Conservation (phyloP, 1,140 invertebrate species). For the Heterodera carotae region DNA sequence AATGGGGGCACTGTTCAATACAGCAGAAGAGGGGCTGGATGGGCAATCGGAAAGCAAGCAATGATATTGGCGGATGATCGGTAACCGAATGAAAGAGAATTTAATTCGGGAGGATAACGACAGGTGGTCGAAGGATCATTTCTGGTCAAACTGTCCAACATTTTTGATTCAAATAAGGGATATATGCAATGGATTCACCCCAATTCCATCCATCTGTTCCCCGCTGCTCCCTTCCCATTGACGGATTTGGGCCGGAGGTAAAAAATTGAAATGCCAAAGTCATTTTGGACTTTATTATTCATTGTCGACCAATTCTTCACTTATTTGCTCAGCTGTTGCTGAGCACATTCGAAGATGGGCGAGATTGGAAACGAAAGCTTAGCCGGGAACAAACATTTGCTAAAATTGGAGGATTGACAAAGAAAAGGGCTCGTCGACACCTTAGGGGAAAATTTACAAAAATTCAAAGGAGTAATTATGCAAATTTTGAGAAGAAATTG, state of each 20-base stretch:
- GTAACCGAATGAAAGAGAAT: neutral
- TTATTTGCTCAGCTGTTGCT: slow-evolving; percentile 13
- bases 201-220: neutral
- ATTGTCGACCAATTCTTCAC: neutral
- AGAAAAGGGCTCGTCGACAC: neutral
- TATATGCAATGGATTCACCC: no score
- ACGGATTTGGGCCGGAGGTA: neutral
- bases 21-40: no score
- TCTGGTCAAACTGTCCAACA: neutral
- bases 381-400: slow-evolving; percentile 1
- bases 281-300: neutral
- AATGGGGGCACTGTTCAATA: neutral
- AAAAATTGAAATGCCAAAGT: neutral
- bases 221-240: no score
- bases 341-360: neutral
- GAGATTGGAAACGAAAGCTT: neutral
- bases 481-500: no score
- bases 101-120: neutral
- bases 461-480: no score
- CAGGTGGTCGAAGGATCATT: neutral
- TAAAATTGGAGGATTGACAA: neutral
- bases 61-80: no score
- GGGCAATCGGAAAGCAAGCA: no score
- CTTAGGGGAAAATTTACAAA: neutral
- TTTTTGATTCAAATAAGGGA: neutral